These are phyloP conservation scores for Cryptotermes secundus DNA, from an alignment of 1,140 invertebrate genomes.

Conservation along the genomic window DNA sequence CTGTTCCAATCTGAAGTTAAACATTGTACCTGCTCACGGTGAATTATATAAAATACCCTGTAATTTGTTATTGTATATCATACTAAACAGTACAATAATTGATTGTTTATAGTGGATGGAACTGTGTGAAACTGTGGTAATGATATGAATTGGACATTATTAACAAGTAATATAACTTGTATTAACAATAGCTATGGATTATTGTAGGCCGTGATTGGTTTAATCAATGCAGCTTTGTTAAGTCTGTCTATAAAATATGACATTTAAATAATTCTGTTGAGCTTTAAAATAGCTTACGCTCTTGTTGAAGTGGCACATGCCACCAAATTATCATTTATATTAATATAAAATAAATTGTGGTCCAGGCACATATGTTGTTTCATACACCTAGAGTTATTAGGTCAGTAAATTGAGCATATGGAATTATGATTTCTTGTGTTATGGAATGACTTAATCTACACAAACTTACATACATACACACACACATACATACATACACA, in stretches of 20 bases:
- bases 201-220: not conserved
- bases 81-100: not conserved
- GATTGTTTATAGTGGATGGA: slow-evolving; percentile 21
- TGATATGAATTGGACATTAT: not conserved
- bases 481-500: not conserved
- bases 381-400: not conserved
- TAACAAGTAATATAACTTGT: not conserved
- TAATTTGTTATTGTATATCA: slow-evolving; percentile 21
- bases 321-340: not conserved
- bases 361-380: not conserved
- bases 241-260: not conserved
- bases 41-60: slow-evolving; percentile 23
- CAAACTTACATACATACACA: not conserved
- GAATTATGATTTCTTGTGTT: not conserved
- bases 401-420: slow-evolving; percentile 12
- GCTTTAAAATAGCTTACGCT: not conserved
- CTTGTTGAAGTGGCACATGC: not conserved
- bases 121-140: not conserved
- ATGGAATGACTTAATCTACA: not conserved
- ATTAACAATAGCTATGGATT: slow-evolving; percentile 14
- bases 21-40: not conserved
- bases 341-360: not conserved
- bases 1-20: not conserved
- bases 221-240: not conserved
- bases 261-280: not conserved